phyloP scores from a whole-genome alignment of 1,140 invertebrate genomes.

The Philaenus spumarius region DNA sequence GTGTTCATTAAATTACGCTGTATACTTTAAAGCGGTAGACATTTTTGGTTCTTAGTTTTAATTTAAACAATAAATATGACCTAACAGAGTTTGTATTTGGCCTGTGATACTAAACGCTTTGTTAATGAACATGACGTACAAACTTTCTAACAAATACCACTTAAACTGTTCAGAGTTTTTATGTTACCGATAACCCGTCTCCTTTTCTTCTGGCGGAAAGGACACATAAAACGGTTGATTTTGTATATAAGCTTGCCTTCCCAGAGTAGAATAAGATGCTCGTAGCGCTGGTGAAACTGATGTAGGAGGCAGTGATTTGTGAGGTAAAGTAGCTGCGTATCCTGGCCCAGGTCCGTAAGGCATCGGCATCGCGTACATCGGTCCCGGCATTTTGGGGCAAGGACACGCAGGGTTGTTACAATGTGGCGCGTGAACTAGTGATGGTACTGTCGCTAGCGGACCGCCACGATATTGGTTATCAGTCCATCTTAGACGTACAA shows the following conservation, averaged over 20 bases:
- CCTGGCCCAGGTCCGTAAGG: conserved; percentile 27
- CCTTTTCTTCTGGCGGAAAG: conserved; percentile 27
- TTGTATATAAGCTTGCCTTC: conserved; percentile 28
- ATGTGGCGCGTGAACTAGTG: conserved; percentile 38
- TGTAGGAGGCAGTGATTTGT: conserved; percentile 29
- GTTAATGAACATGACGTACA: too few species aligned
- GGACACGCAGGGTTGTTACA: conserved; percentile 31
- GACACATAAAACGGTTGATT: conserved; percentile 28
- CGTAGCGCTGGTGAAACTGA: conserved; percentile 30
- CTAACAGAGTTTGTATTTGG: too few species aligned
- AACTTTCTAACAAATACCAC: too few species aligned
- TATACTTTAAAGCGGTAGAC: too few species aligned
- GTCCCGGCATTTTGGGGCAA: conserved; percentile 26
- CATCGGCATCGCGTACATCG: conserved; percentile 14
- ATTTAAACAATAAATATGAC: too few species aligned
- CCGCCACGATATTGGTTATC: conserved; percentile 59
- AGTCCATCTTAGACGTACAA: conserved; percentile 58
- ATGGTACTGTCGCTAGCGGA: conserved; percentile 50
- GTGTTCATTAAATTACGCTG: too few species aligned
- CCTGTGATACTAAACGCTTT: too few species aligned
- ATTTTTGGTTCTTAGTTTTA: too few species aligned
- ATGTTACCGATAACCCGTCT: conserved; percentile 16
- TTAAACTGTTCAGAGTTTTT: neutral
- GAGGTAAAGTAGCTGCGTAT: conserved; percentile 31
- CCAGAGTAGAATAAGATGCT: conserved; percentile 32